A percentile compares a stretch with the other conserved stretches of the same genome.
These are phyloP conservation scores for Promerops cafer DNA, from an alignment of 2,113 vertebrate genomes.

Conservation along the genomic window DNA sequence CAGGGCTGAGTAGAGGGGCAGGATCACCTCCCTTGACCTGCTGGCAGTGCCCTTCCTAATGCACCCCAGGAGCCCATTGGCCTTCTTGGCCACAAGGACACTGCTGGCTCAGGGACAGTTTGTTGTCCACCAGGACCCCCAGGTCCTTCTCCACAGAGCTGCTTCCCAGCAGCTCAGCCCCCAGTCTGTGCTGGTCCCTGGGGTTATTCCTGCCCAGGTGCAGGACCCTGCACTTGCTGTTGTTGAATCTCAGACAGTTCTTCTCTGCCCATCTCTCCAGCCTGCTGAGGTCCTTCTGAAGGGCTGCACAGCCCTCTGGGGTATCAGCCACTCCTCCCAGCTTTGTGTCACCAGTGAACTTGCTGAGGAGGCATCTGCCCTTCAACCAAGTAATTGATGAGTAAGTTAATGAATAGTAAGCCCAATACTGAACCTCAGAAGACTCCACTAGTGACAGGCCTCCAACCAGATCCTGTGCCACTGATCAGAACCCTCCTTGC, in stretches of 20 bases:
- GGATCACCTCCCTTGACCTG: accelerated
- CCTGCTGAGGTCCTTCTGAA: background rate
- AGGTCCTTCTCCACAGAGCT: background rate
- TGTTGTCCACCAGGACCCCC: background rate
- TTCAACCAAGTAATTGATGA: background rate
- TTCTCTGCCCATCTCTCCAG: background rate
- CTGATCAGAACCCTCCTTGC: background rate
- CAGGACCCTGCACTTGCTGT: background rate
- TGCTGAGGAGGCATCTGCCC: background rate
- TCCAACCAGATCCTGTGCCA: background rate
- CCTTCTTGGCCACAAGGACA: background rate
- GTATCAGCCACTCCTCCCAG: background rate
- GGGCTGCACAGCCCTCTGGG: background rate
- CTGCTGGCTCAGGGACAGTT: background rate
- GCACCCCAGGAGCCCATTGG: background rate
- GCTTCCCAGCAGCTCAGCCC: background rate
- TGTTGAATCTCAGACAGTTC: background rate
- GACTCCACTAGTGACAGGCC: background rate
- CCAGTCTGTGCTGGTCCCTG: background rate
- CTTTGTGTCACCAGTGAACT: background rate
- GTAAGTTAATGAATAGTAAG: background rate
- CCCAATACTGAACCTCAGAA: accelerated
- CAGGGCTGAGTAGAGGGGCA: background rate
- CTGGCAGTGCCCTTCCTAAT: background rate
- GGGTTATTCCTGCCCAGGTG: background rate